Conservation (phyloP, 2,888 invertebrate species). For the Trisateles emortualis region DNA sequence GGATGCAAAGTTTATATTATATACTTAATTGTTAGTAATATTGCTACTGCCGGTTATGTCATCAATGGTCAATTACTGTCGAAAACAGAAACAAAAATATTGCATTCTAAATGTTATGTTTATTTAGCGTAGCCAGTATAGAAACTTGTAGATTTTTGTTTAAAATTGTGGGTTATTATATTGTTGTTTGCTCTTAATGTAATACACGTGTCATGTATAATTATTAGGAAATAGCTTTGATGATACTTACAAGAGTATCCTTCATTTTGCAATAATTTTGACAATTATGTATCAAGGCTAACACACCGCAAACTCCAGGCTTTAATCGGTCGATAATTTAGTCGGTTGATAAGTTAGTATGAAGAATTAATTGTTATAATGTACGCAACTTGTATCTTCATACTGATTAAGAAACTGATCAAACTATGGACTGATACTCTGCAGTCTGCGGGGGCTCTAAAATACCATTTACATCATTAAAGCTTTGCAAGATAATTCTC, state of each 20-base stretch:
- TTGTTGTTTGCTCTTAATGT: conserved; percentile 8
- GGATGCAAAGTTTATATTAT: conserved; percentile 29
- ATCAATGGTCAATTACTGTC: conserved; percentile 35
- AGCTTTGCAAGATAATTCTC: too few species aligned
- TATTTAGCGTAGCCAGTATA: conserved; percentile 5
- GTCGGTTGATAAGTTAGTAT: too few species aligned
- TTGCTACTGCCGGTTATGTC: conserved; percentile 16
- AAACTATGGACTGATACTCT: too few species aligned
- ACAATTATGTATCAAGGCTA: conserved; percentile 2
- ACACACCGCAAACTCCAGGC: too few species aligned
- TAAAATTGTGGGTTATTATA: conserved; percentile 2
- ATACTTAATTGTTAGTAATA: conserved; percentile 12
- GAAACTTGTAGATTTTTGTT: neutral
- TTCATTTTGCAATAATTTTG: conserved; percentile 12
- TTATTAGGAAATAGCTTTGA: conserved; percentile 14
- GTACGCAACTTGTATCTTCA: too few species aligned
- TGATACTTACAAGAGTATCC: conserved; percentile 17
- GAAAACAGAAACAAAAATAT: conserved; percentile 7
- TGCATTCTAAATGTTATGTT: conserved; percentile 5
- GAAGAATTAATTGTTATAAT: too few species aligned
- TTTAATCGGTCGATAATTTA: too few species aligned
- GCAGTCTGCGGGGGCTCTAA: too few species aligned
- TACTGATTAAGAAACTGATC: too few species aligned
- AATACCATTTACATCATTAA: too few species aligned
- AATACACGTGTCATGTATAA: conserved; percentile 2